Evolutionary conservation across 2,888 invertebrate species (phyloP), one percentile per base, ranked within the genome.

Genomic region (Melolontha melolontha): DNA sequence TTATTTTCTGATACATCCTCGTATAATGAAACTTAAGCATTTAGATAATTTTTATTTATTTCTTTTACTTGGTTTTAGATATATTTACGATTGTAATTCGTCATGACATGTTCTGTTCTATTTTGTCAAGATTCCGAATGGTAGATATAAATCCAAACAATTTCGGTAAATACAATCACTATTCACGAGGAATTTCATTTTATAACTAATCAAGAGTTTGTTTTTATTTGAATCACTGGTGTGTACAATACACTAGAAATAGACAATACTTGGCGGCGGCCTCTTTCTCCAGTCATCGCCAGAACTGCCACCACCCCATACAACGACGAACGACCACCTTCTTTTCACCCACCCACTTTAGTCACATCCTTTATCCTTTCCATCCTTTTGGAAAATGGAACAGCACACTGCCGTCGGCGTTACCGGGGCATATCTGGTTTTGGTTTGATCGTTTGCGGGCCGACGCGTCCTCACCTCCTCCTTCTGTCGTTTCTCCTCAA

Each of bases 361-460:
- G 39, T 27, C 57, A 12, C 57, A 57, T 44, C 42, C 27, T 57
- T 57, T 42, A 42, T 42, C 29, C 12, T 57, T 27, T 42, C 42
- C 44, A 27, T 44, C 27, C 57, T 57, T 44, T 57, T 22, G 57
- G 42, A 42, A 42, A 57, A 57, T 27, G 27, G 57, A 57, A 44
- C 44, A 27, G 42, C 27, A 57, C 22, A 41, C 8, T 44, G 27
- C 42, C 27, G 14, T 14, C 52, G 39, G 27, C 57, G 57, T 42
- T 57, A 44, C 42, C 44, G 42, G 57, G 12, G 57, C 27, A 57
- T 57, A 57, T 57, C 27, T 57, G 57, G 44, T 44, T 57, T 42
- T 42, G 57, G 57, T 57, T 57, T 57, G 55, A 41, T 55, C 55
- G 41, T 41, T 44, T 57, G 57, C 42, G 44, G 44, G 44, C 57